Percentiles rank a stretch among this genome's conserved stretches.
Conservation (phyloP, 2,113 vertebrate genomes). For the Coreoperca whiteheadi region DNA sequence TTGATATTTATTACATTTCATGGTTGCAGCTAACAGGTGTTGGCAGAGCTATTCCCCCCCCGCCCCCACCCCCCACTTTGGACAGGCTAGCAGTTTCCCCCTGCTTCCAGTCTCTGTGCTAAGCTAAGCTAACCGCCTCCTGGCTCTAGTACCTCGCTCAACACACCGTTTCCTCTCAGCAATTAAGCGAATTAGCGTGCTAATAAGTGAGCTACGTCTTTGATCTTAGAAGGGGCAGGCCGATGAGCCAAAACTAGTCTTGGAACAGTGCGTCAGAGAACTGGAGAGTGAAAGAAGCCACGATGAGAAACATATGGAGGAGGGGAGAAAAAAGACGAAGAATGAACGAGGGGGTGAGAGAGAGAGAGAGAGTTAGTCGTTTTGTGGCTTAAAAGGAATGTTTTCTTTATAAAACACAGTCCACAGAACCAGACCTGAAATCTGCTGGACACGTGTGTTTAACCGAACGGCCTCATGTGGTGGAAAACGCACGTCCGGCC, state of each 20-base stretch:
- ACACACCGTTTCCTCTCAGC: neutral
- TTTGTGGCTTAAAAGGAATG: slow-evolving; percentile 3
- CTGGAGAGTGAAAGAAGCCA: neutral
- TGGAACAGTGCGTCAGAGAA: neutral
- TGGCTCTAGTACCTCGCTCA: neutral
- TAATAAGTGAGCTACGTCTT: no score
- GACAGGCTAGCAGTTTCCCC: neutral
- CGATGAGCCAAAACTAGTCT: neutral
- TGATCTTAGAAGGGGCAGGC: neutral
- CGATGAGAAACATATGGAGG: neutral
- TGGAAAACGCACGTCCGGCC: slow-evolving; percentile 17
- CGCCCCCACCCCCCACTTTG: no score
- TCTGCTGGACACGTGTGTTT: slow-evolving; percentile 48
- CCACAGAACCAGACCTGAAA: neutral
- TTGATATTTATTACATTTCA: no score
- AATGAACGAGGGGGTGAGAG: neutral
- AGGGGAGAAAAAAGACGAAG: no score
- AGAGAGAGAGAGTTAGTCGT: neutral
- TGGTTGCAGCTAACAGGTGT: no score
- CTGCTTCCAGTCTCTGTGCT: neutral
- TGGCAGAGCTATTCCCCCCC: no score
- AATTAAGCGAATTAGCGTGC: no score
- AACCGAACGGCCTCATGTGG: neutral
- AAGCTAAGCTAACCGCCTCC: neutral
- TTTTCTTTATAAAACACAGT: slow-evolving; percentile 3